phyloP scores from a whole-genome alignment of 2,113 vertebrate species.

The Istiophorus platypterus region DNA sequence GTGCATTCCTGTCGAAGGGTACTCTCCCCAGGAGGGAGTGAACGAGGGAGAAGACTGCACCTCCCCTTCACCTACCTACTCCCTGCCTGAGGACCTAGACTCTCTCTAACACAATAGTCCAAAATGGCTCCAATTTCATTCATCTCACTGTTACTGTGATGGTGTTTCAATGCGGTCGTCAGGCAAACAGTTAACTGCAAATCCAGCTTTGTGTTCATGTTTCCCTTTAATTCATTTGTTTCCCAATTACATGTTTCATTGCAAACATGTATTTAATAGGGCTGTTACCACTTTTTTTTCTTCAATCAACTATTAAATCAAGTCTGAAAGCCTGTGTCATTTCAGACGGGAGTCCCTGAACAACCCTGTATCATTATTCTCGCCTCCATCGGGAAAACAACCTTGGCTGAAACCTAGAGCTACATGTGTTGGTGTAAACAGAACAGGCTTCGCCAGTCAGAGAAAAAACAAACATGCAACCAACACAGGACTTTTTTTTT shows the following conservation, averaged over 20 bases:
- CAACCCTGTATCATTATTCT: not conserved
- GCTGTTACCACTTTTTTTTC: too few relatives aligned
- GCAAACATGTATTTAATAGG: not conserved
- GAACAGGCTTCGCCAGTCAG: not conserved
- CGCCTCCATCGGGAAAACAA: not conserved
- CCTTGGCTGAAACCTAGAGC: not conserved
- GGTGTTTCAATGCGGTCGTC: not conserved
- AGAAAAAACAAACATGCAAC: too few relatives aligned
- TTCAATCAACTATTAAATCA: too few relatives aligned
- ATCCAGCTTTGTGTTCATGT: too few relatives aligned
- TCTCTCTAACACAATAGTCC: not conserved
- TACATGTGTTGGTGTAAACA: not conserved
- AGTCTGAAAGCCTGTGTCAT: not conserved
- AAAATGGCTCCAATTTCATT: not conserved
- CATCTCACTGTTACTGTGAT: not conserved
- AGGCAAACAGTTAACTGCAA: not conserved
- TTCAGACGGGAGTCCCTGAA: not conserved
- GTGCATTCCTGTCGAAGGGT: slow-evolving; percentile 71
- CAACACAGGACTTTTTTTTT: too few relatives aligned
- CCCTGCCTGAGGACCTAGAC: not conserved
- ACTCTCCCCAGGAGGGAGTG: slow-evolving; percentile 42
- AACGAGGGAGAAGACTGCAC: not conserved
- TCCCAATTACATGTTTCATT: not conserved
- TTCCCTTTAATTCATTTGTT: too few relatives aligned
- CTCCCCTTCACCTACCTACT: slow-evolving; percentile 32